Conservation (phyloP, 2,797 vertebrate genomes). For the Graptemys geographica region DNA sequence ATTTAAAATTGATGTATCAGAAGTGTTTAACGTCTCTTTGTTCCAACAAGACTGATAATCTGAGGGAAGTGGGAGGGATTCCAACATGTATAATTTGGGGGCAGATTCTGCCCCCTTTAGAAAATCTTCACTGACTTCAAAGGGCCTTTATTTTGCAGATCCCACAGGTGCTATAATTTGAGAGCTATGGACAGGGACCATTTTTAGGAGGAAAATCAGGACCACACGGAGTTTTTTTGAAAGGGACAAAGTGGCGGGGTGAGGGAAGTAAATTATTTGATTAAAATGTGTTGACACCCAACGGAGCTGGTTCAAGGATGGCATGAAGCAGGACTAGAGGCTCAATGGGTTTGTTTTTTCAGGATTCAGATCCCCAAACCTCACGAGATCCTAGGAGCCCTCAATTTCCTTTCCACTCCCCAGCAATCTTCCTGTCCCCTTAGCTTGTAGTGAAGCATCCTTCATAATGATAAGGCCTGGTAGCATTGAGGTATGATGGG, state of each 20-base stretch:
- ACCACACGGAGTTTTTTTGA: not conserved
- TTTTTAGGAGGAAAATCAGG: not conserved
- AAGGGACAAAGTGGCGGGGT: not conserved
- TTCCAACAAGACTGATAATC: not conserved
- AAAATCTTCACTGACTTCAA: not conserved
- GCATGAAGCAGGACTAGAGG: not conserved
- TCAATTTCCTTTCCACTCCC: not conserved
- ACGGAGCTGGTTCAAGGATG: not conserved
- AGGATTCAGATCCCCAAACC: not conserved
- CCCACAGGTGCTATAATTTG: not conserved
- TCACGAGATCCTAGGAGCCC: not conserved
- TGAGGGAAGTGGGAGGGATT: not conserved
- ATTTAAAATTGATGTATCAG: not conserved
- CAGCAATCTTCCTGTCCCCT: not conserved
- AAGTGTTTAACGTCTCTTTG: not conserved
- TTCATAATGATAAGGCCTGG: not conserved
- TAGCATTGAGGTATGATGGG: accelerated
- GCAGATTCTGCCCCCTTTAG: not conserved
- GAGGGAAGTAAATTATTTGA: not conserved
- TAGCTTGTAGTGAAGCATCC: accelerated
- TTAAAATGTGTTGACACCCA: not conserved
- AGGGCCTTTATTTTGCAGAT: not conserved
- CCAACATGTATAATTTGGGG: not conserved
- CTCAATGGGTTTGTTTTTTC: not conserved
- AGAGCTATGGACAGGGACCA: not conserved